Percentiles rank a stretch among this genome's conserved stretches.
phyloP scores from a whole-genome alignment of 2,113 vertebrate species.

The Clarias gariepinus region DNA sequence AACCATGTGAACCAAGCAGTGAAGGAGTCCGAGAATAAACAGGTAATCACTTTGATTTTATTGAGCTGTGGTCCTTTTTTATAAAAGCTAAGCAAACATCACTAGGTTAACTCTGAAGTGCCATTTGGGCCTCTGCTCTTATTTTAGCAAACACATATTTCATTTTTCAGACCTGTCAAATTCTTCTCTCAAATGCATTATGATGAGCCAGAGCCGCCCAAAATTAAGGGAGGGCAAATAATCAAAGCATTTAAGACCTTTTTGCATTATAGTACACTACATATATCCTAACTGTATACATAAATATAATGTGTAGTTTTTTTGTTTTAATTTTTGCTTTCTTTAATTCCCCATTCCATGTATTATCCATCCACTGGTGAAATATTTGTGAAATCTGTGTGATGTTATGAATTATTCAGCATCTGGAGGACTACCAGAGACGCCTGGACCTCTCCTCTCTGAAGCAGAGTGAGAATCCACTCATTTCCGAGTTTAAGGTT shows the following conservation, averaged over 20 bases:
- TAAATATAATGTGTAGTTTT: background rate
- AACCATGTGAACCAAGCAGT: conserved; percentile 96
- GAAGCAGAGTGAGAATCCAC: conserved; percentile 90
- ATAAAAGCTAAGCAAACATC: background rate
- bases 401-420: conserved; percentile 66
- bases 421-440: conserved; percentile 91
- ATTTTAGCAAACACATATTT: background rate
- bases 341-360: background rate
- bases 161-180: background rate
- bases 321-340: background rate
- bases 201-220: background rate
- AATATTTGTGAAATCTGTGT: conserved; percentile 16
- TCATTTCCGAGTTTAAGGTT: conserved; percentile 92
- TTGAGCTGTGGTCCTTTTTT: background rate
- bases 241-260: background rate
- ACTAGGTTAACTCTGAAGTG: background rate
- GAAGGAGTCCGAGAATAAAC: conserved; percentile 93
- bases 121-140: background rate
- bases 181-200: background rate
- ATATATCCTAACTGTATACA: background rate
- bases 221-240: background rate
- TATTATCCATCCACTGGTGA: background rate
- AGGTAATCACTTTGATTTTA: conserved; percentile 70
- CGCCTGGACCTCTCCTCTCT: conserved; percentile 89
- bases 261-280: background rate